Evolutionary conservation across 2,113 vertebrate genomes (phyloP).

Genomic region (Pitta sordida): DNA sequence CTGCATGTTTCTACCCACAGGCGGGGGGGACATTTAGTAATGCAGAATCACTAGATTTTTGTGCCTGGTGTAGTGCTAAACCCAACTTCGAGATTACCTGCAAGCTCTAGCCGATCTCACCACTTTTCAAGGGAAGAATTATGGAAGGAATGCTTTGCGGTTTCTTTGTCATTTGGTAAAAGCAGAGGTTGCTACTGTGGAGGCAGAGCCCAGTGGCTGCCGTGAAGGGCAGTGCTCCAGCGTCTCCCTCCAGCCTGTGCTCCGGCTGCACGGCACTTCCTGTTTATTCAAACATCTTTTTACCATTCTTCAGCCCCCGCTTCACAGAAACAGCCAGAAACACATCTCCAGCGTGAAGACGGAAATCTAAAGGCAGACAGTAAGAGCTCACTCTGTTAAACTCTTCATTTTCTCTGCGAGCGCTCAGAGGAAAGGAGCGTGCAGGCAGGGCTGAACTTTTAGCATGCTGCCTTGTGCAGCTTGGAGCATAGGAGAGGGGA

Average conservation of each 20-base stretch:
- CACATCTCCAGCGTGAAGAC: conserved; percentile 74
- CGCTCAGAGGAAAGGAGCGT: conserved; percentile 25
- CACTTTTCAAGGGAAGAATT: conserved; percentile 56
- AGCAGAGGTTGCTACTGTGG: conserved; percentile 77
- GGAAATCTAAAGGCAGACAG: conserved; percentile 75
- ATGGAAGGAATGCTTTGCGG: conserved; percentile 74
- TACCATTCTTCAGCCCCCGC: conserved; percentile 83
- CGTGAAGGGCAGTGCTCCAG: conserved; percentile 82
- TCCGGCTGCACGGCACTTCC: conserved; percentile 88
- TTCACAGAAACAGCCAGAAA: conserved; percentile 83
- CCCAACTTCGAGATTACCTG: conserved; percentile 71
- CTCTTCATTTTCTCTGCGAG: conserved; percentile 75
- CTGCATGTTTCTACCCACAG: conserved; percentile 38
- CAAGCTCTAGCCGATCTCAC: conserved; percentile 45
- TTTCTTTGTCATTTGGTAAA: conserved; percentile 76
- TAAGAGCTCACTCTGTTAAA: conserved; percentile 71
- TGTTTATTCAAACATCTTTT: conserved; percentile 96
- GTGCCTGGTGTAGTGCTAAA: neutral
- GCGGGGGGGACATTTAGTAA: neutral
- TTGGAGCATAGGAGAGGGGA: conserved; percentile 27
- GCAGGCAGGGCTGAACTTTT: conserved; percentile 69
- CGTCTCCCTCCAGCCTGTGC: conserved; percentile 82
- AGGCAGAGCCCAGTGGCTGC: conserved; percentile 72
- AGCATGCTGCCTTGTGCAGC: neutral
- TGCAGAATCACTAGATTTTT: neutral